These are phyloP conservation scores for Phoxinus dragarum DNA, from an alignment of 2,797 vertebrate genomes.

Conservation along the genomic window DNA sequence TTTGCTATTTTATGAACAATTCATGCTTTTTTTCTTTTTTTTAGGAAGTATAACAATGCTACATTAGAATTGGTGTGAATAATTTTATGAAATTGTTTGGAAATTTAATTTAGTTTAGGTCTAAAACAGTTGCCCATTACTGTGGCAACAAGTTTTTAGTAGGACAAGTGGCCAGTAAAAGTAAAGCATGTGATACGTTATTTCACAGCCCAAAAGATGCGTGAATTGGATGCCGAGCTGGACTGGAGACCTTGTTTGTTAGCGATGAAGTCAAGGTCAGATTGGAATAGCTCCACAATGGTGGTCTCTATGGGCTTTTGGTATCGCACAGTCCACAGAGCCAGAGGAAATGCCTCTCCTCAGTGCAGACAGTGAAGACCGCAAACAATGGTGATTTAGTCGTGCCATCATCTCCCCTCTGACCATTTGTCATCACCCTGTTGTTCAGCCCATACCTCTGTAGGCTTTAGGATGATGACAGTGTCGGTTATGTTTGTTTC, in stretches of 20 bases:
- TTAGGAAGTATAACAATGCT: neutral
- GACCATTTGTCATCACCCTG: conserved; percentile 46
- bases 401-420: conserved; percentile 40
- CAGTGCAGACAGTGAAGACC: conserved; percentile 56
- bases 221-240: conserved; percentile 27
- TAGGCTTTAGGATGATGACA: conserved; percentile 38
- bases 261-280: conserved; percentile 51
- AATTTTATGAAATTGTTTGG: neutral
- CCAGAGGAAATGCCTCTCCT: conserved; percentile 59
- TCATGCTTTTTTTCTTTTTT: neutral
- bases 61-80: neutral
- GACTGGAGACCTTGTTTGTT: conserved; percentile 37
- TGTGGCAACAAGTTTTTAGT: neutral
- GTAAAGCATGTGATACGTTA: conserved; percentile 14
- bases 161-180: neutral
- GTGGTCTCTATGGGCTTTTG: conserved; percentile 38
- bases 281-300: conserved; percentile 48
- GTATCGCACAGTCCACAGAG: conserved; percentile 48
- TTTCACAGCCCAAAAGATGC: conserved; percentile 28
- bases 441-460: conserved; percentile 45
- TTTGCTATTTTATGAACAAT: neutral
- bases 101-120: neutral
- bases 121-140: neutral
- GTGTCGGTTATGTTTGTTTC: conserved; percentile 16
- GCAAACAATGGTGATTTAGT: conserved; percentile 50